Evolutionary conservation across 2,888 invertebrate genomes (phyloP).

Genomic region (Parascotia fuliginaria): DNA sequence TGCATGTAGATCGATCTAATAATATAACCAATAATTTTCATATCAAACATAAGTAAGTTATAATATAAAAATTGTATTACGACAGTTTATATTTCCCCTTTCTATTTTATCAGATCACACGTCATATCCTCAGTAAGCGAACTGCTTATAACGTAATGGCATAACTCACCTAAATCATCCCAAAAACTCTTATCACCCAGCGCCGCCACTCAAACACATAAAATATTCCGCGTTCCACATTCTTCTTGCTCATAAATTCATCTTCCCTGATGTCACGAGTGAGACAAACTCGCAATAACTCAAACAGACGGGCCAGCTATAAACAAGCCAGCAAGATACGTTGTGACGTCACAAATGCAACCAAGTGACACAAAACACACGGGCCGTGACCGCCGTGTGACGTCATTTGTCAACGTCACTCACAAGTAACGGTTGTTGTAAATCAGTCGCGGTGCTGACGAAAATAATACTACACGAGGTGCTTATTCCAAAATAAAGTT

Average conservation of each 20-base stretch:
- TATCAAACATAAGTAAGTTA: too few species aligned
- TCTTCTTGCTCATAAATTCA: slow-evolving; percentile 61
- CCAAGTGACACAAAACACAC: slow-evolving; percentile 65
- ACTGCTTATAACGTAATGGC: slow-evolving; percentile 17
- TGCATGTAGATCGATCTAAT: too few species aligned
- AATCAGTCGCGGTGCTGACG: slow-evolving; percentile 56
- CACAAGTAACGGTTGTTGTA: slow-evolving; percentile 62
- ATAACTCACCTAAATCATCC: slow-evolving; percentile 29
- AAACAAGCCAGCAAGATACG: slow-evolving; percentile 64
- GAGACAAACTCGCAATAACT: slow-evolving; percentile 67
- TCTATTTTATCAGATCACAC: slow-evolving; percentile 7
- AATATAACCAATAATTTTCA: not conserved
- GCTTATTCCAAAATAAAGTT: slow-evolving; percentile 37
- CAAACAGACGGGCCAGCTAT: slow-evolving; percentile 62
- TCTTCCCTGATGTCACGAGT: slow-evolving; percentile 54
- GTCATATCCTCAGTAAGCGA: slow-evolving; percentile 6
- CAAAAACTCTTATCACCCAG: slow-evolving; percentile 40
- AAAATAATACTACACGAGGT: slow-evolving; percentile 34
- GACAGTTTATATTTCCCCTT: not conserved
- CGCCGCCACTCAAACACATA: slow-evolving; percentile 42
- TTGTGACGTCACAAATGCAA: slow-evolving; percentile 47
- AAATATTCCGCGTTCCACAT: slow-evolving; percentile 47
- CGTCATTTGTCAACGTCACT: slow-evolving; percentile 77
- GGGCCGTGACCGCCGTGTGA: slow-evolving; percentile 64
- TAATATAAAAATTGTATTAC: slow-evolving; percentile 4